These are phyloP conservation scores for Amphipyra berbera DNA, from an alignment of 2,888 invertebrate species.

Conservation along the genomic window DNA sequence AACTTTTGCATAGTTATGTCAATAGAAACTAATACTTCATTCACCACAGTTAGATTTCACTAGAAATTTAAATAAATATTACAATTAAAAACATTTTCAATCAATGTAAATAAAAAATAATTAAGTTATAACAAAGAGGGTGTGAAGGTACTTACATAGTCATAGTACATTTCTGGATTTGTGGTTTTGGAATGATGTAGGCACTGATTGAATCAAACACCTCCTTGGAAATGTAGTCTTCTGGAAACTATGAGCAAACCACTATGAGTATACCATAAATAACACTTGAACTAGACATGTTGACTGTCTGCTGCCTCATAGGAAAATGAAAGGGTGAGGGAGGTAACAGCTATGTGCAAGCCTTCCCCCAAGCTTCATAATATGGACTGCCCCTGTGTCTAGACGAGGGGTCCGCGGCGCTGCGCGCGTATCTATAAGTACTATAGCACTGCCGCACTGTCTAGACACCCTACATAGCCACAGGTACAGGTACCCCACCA, in stretches of 20 bases:
- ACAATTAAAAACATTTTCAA: background rate
- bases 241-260: constrained; percentile 92
- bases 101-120: no score
- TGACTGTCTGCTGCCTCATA: constrained; percentile 22
- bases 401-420: constrained; percentile 23
- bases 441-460: constrained; percentile 32
- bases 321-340: constrained; percentile 24
- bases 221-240: constrained; percentile 97
- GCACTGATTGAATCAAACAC: constrained; percentile 98
- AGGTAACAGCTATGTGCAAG: constrained; percentile 14
- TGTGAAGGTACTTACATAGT: constrained; percentile 93
- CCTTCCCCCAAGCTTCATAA: constrained; percentile 22
- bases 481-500: constrained; percentile 19
- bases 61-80: background rate
- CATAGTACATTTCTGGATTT: constrained; percentile 96
- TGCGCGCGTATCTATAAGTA: constrained; percentile 6
- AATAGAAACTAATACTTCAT: background rate
- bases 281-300: constrained; percentile 19
- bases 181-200: constrained; percentile 98
- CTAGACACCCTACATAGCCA: constrained; percentile 37
- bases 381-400: constrained; percentile 27
- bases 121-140: constrained; percentile 4
- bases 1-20: background rate
- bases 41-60: background rate
- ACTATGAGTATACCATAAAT: constrained; percentile 11